A percentile compares a stretch with the other conserved stretches of the same genome.
Evolutionary conservation across 1,140 invertebrate species (phyloP).

Genomic region (Callitettix versicolor): DNA sequence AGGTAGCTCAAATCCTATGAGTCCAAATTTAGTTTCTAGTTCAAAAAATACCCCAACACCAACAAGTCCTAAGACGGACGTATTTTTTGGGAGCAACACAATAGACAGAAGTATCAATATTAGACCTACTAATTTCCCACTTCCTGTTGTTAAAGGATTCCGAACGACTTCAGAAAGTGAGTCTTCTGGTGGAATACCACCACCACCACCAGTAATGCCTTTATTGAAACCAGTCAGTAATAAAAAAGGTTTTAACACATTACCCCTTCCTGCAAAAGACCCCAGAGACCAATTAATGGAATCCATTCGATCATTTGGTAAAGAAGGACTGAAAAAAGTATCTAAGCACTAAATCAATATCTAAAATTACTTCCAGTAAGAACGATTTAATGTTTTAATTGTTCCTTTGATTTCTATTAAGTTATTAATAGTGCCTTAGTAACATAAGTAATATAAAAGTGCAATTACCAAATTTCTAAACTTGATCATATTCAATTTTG

Average conservation of each 20-base stretch:
- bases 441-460: too few species aligned
- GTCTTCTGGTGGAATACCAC: background rate
- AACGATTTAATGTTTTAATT: too few species aligned
- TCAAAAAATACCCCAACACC: too few species aligned
- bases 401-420: too few species aligned
- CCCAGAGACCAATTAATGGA: conserved; percentile 53
- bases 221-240: conserved; percentile 12
- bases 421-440: too few species aligned
- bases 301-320: conserved; percentile 59
- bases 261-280: conserved; percentile 32
- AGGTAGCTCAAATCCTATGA: too few species aligned
- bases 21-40: too few species aligned
- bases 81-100: background rate
- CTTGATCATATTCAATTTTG: too few species aligned
- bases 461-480: too few species aligned
- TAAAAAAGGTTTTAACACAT: conserved; percentile 1
- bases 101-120: background rate
- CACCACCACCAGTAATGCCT: conserved; percentile 17
- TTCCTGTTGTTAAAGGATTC: conserved; percentile 31
- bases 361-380: too few species aligned
- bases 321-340: conserved; percentile 42
- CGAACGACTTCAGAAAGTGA: background rate
- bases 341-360: too few species aligned
- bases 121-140: background rate
- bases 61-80: too few species aligned